Conservation (phyloP, 2,797 vertebrate species). For the Cottoperca gobio region DNA sequence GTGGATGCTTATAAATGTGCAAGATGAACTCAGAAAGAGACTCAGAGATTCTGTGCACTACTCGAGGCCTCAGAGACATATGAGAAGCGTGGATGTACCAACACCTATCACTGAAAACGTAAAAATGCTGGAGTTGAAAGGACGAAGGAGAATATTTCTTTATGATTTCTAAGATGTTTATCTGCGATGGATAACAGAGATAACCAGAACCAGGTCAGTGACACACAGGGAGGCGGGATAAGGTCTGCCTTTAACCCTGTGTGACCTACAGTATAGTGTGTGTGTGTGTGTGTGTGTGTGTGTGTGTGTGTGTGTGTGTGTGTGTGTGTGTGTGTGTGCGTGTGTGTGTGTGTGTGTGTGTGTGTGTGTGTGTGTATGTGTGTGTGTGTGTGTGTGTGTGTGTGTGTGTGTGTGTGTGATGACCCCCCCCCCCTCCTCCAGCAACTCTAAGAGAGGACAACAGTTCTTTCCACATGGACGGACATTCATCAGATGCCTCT, state of each 20-base stretch:
- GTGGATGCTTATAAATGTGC: background rate
- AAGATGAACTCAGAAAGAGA: background rate
- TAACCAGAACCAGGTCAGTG: background rate
- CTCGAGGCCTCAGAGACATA: background rate
- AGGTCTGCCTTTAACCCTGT: background rate
- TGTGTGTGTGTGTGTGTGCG: background rate
- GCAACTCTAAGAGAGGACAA: background rate
- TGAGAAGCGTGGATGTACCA: background rate
- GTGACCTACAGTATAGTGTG: background rate
- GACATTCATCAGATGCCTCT: slow-evolving; percentile 38
- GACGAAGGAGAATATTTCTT: too few relatives aligned
- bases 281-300: background rate
- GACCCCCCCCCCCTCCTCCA: background rate
- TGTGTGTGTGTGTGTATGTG: background rate
- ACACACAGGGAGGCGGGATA: background rate
- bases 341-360: too few relatives aligned
- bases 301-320: background rate
- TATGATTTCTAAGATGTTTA: too few relatives aligned
- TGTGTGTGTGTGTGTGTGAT: background rate
- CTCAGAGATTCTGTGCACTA: background rate
- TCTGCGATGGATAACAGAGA: fast-evolving
- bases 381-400: slow-evolving; percentile 1
- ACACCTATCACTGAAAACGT: too few relatives aligned
- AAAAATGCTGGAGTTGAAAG: too few relatives aligned
- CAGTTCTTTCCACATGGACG: slow-evolving; percentile 44